Evolutionary conservation across 2,113 vertebrate genomes (phyloP), one percentile per base, ranked within the genome.

Genomic region (Upupa epops): DNA sequence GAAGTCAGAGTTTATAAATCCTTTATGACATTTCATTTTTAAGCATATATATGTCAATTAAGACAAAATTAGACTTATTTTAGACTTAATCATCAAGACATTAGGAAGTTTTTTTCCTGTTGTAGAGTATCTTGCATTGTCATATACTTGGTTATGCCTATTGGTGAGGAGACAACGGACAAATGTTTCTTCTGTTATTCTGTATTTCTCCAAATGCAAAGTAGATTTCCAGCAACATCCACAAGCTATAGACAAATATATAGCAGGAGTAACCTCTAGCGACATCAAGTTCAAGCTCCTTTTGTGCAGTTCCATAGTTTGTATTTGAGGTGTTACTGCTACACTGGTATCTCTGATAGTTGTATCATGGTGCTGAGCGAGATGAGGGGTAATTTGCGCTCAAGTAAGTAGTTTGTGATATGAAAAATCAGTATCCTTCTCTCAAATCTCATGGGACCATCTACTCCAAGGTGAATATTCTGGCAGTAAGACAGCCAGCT

Each of bases 211-310:
- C n/a, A 29, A 11, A 49, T 36, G 26, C 40, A 69, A 42, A 74
- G 42, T 11, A 60, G 31, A 31, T n/a, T 49, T 12, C 19, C 37
- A 72, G 13, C 29, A 25, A 56, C 16, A 17, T 28, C 40, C 31
- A 28, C 36, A 42, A 20, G 16, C 10, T 24, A 21, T 34, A 68
- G 61, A 36, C 49, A 18, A 69, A 31, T 13, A 31, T 9, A 1
- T 18, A 66, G 42, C 7, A 19, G 45, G 20, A 72, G 6, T 3
- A 2, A 56, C 15, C 26, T 55, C 25, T 0, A 0, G 21, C 28
- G 21, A 36, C 31, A 63, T n/a, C 55, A 36, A 29, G 8, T 29
- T 60, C 55, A 61, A 13, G 22, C 15, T 42, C 11, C 59, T 66
- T 68, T 45, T 69, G 34, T 37, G 60, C 29, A 34, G 17, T 64